Conservation (phyloP, 2,113 vertebrate genomes). For the Pelobates fuscus region DNA sequence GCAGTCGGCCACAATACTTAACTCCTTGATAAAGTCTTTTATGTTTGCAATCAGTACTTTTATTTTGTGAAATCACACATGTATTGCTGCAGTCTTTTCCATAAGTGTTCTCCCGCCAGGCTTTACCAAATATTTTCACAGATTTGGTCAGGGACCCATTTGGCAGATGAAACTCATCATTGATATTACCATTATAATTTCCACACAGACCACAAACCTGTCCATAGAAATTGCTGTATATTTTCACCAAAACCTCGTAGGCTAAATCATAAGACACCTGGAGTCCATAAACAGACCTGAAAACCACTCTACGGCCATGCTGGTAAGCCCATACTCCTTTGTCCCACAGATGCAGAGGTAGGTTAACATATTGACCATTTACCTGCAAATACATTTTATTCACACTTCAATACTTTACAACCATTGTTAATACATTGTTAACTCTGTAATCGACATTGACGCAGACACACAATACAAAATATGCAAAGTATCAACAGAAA, state of each 20-base stretch:
- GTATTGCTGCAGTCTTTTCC: slow-evolving; percentile 64
- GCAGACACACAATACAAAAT: too few relatives aligned
- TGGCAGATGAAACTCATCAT: slow-evolving; percentile 60
- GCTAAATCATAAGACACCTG: slow-evolving; percentile 55
- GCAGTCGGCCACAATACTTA: too few relatives aligned
- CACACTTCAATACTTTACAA: too few relatives aligned
- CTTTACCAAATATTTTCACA: slow-evolving; percentile 57
- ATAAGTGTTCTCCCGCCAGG: slow-evolving; percentile 61
- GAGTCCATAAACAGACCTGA: slow-evolving; percentile 55
- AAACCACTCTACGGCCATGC: slow-evolving; percentile 36
- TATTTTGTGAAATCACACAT: slow-evolving; percentile 57
- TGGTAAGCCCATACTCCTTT: slow-evolving; percentile 35
- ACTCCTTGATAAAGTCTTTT: slow-evolving; percentile 40
- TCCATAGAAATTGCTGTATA: slow-evolving; percentile 53
- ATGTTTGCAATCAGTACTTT: slow-evolving; percentile 50
- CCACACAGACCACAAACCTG: slow-evolving; percentile 65
- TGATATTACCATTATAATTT: slow-evolving; percentile 66
- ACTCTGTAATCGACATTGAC: too few relatives aligned
- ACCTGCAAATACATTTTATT: slow-evolving; percentile 4
- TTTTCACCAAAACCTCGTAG: slow-evolving; percentile 49
- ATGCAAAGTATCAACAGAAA: too few relatives aligned
- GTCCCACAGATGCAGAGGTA: background rate
- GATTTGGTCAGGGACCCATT: slow-evolving; percentile 38
- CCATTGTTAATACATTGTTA: too few relatives aligned
- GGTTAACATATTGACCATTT: background rate